These are phyloP conservation scores for human (Homo sapiens) DNA, from an alignment of 2,113 vertebrate species.

Conservation along the genomic window DNA sequence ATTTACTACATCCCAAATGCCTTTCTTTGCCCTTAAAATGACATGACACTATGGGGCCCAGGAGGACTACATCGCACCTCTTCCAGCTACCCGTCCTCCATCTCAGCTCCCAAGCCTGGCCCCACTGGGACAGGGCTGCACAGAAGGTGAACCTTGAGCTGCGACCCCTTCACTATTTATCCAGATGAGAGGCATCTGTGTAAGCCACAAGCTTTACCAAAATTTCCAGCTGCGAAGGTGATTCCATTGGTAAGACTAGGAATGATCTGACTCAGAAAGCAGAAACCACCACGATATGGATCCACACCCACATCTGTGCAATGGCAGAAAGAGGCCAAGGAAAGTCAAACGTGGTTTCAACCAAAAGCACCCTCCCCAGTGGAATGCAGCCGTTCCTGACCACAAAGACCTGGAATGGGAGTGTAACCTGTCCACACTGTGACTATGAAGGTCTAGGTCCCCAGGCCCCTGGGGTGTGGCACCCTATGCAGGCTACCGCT, in stretches of 20 bases:
- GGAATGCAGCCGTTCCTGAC: not conserved
- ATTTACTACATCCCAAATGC: not conserved
- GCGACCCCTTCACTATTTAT: not conserved
- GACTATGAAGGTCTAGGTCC: not conserved
- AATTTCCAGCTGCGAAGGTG: not conserved
- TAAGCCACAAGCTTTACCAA: not conserved
- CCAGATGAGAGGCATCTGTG: not conserved
- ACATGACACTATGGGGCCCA: not conserved
- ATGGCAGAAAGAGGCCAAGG: not conserved
- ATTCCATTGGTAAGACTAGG: not conserved
- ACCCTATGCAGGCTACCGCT: not conserved
- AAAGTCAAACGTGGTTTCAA: not conserved
- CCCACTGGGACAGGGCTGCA: not conserved
- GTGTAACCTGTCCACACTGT: fast-evolving
- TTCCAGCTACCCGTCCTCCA: not conserved
- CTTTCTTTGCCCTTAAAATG: not conserved
- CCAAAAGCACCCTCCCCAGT: not conserved
- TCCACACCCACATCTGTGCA: not conserved
- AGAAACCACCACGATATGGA: not conserved
- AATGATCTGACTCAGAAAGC: not conserved
- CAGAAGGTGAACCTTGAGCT: not conserved
- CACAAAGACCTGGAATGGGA: not conserved
- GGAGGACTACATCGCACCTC: not conserved
- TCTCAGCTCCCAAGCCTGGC: not conserved
- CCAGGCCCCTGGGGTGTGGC: not conserved